These are phyloP conservation scores for Lasioglossum malachurum DNA, from an alignment of 2,888 invertebrate species.

Conservation along the genomic window DNA sequence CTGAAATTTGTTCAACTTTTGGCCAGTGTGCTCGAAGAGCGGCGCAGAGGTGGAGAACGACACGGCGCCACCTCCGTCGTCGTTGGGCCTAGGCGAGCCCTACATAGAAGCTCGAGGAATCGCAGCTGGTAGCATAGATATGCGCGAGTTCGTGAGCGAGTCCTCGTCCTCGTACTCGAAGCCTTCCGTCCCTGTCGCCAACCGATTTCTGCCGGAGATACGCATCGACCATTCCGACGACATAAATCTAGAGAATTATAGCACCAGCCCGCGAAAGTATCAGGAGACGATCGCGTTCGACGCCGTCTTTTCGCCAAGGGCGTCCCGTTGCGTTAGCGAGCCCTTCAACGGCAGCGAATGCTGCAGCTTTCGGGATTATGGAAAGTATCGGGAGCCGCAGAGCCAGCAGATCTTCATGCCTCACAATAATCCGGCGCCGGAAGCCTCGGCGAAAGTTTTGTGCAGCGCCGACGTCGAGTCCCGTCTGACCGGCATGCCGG, in stretches of 20 bases:
- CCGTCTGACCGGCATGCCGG: slow-evolving; percentile 80
- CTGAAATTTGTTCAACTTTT: slow-evolving; percentile 67
- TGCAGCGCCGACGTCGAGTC: slow-evolving; percentile 82
- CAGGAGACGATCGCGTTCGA: slow-evolving; percentile 72
- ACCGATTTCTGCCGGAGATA: slow-evolving; percentile 78
- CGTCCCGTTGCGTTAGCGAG: slow-evolving; percentile 59
- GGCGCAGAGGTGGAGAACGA: slow-evolving; percentile 89
- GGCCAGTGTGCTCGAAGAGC: slow-evolving; percentile 88
- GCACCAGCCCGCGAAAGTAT: slow-evolving; percentile 85
- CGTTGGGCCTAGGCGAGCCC: slow-evolving; percentile 65
- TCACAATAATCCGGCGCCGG: slow-evolving; percentile 55
- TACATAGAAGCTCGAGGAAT: slow-evolving; percentile 76
- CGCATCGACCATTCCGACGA: slow-evolving; percentile 80
- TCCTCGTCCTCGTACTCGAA: slow-evolving; percentile 69
- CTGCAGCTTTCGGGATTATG: slow-evolving; percentile 69
- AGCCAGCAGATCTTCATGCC: slow-evolving; percentile 49
- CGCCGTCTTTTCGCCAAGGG: slow-evolving; percentile 50
- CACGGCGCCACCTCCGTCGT: slow-evolving; percentile 84
- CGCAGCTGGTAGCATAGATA: slow-evolving; percentile 80
- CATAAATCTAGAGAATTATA: slow-evolving; percentile 85
- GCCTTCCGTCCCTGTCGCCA: slow-evolving; percentile 65
- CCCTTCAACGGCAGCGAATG: slow-evolving; percentile 63
- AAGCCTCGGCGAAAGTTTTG: slow-evolving; percentile 77
- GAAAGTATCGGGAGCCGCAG: slow-evolving; percentile 51
- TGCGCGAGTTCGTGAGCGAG: slow-evolving; percentile 79